phyloP scores from a whole-genome alignment of 2,888 invertebrate species.

The Andrena minutula region DNA sequence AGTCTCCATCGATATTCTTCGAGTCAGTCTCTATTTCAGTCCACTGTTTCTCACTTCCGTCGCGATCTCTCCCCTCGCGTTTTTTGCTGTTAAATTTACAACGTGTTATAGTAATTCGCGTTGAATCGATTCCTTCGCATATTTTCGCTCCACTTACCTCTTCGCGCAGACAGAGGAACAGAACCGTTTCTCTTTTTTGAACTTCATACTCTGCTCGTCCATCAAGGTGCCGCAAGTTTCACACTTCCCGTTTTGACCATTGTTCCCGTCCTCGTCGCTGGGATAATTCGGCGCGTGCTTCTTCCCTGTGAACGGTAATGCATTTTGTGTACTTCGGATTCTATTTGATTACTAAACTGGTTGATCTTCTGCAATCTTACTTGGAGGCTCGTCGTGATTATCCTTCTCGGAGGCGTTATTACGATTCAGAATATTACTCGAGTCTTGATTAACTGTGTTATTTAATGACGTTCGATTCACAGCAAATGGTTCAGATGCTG shows the following conservation, averaged over 20 bases:
- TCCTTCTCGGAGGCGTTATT: constrained; percentile 84
- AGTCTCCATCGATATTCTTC: constrained; percentile 78
- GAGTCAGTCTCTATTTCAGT: constrained; percentile 80
- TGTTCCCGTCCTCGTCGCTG: constrained; percentile 75
- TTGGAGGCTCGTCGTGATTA: constrained; percentile 90
- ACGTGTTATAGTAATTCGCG: constrained; percentile 25
- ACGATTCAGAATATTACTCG: constrained; percentile 74
- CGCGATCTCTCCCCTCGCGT: constrained; percentile 79
- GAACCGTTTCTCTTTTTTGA: constrained; percentile 91
- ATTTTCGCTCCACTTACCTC: constrained; percentile 84
- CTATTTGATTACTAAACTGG: background rate
- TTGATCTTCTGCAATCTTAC: constrained; percentile 85
- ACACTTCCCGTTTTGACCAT: constrained; percentile 88
- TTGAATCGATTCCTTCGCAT: background rate
- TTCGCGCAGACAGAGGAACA: constrained; percentile 91
- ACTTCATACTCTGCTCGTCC: constrained; percentile 85
- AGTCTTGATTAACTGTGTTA: constrained; percentile 81
- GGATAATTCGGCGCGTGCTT: constrained; percentile 83
- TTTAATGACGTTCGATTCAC: constrained; percentile 88
- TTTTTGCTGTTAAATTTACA: constrained; percentile 76
- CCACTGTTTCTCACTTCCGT: constrained; percentile 81
- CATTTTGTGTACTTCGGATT: background rate
- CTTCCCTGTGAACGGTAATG: constrained; percentile 80
- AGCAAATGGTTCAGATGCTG: constrained; percentile 94
- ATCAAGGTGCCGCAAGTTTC: constrained; percentile 90